Evolutionary conservation across 2,888 invertebrate genomes (phyloP), one percentile per base, ranked within the genome.

Genomic region (Andricus curvator): DNA sequence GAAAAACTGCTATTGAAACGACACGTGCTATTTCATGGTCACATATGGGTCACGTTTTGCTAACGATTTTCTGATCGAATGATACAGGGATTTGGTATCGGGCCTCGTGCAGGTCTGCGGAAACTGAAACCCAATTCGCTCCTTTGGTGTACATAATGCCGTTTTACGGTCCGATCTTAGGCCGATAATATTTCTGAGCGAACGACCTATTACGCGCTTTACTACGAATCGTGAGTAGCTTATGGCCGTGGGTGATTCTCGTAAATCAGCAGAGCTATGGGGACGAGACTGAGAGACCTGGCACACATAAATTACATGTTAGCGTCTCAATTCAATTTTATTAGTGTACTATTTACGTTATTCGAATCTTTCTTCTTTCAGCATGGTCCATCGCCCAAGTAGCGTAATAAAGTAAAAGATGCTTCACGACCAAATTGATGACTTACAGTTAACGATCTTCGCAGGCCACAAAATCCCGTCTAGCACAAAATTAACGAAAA

Each of bases 321-420:
- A 77, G 79, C 82, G 74, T 82, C 82, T 82, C 83, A 81, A 83
- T 83, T 81, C 78, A 78, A 82, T 82, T 83, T 83, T 80, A 83
- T 82, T 82, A 80, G 74, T 79, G 60, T 33, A 64, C 77, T 80
- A 80, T 78, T 81, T 84, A 74, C 80, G 70, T 78, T 77, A 64
- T 64, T 77, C 64, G 56, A 74, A 74, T 74, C 56, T 60, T n/a
- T 60, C 74, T 74, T 74, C 74, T 60, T 74, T 74, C 56, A 74
- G 74, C 6, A 37, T 56, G 74, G 33, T 74, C n/a, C 74, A 56
- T 74, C 74, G 74, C 56, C 74, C 74, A 74, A 60, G 74, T 74
- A 51, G 74, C 60, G 20, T 74, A 74, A 74, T 74, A 74, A 74
- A 74, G 56, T 60, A 56, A 74, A 56, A 74, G 74, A 74, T 37